Conservation (phyloP, 2,888 invertebrate species). For the Tubulanus polymorphus region DNA sequence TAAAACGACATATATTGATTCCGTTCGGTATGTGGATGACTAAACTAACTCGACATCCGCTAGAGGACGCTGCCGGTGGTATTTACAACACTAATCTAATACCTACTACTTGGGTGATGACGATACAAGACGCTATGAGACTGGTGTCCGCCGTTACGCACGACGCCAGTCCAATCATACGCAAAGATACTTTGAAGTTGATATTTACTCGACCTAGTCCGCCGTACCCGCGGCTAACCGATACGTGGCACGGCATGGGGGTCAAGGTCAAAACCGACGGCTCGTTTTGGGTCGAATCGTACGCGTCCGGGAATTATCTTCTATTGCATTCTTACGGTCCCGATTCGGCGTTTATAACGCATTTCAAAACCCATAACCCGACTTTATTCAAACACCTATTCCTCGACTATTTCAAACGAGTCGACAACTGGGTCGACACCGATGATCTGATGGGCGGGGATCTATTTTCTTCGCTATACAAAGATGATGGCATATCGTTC, state of each 20-base stretch:
- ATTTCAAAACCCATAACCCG: background rate
- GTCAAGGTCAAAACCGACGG: background rate
- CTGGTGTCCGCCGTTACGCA: background rate
- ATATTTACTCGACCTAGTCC: background rate
- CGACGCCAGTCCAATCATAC: background rate
- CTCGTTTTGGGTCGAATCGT: background rate
- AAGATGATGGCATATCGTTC: background rate
- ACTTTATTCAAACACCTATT: background rate
- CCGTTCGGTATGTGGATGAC: background rate
- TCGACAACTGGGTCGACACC: background rate
- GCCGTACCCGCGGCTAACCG: background rate
- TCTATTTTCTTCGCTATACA: background rate
- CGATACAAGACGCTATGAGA: background rate
- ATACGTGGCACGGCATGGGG: slow-evolving; percentile 1
- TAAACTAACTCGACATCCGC: background rate
- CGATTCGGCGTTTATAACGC: background rate
- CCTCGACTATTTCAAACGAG: background rate
- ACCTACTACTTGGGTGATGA: background rate
- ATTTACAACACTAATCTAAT: background rate
- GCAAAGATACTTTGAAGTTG: background rate
- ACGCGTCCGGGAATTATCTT: background rate
- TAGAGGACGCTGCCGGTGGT: too few relatives aligned
- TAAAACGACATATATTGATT: background rate
- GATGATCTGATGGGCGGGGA: background rate
- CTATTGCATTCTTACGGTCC: background rate